Evolutionary conservation across 2,797 vertebrate genomes (phyloP), one percentile per base, ranked within the genome.

Genomic region (Bovichtus variegatus): DNA sequence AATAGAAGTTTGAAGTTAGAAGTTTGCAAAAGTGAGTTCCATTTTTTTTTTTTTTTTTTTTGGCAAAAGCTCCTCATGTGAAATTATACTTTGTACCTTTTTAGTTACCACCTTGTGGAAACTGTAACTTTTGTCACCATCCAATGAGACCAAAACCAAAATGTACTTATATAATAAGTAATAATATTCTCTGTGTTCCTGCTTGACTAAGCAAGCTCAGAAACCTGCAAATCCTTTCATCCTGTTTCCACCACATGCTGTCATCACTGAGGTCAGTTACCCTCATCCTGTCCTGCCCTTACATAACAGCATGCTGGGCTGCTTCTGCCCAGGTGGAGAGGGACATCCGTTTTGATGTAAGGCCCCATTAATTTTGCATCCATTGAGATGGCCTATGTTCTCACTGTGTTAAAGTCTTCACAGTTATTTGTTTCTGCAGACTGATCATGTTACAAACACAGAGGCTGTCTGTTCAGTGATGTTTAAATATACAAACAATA

Each of bases 211-310:
- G 63, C 58, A n/a, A 90, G 82, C 88, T 85, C 83, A 86, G 79
- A 76, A 80, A 77, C 73, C 62, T 77, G 73, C 66, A 93, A 94
- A 94, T 93, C 93, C 87, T 72, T 89, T 94, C 87, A 94, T 94
- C 93, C 87, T 80, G 85, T 93, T 93, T 93, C 86, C 84, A 57
- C 68, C 80, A 12, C 78, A 83, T 79, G 81, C 81, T 84, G 78
- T 82, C 86, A 78, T 71, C 61, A 64, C 78, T 62, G 73, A 92
- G 91, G 89, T 92, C 90, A 91, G 55, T 75, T 68, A 64, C 85
- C 85, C 69, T 79, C 74, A 43, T 82, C 82, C 83, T 74, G 44
- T 68, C 55, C 47, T 54, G 64, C 6, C 10, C 76, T 91, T 90
- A 89, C 27, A 5, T 89, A 91, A 92, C 67, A 73, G 36, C n/a